Base-by-base conservation (phyloP, 2,797 vertebrate genomes). In the Enteromius unitaeniatus region DNA sequence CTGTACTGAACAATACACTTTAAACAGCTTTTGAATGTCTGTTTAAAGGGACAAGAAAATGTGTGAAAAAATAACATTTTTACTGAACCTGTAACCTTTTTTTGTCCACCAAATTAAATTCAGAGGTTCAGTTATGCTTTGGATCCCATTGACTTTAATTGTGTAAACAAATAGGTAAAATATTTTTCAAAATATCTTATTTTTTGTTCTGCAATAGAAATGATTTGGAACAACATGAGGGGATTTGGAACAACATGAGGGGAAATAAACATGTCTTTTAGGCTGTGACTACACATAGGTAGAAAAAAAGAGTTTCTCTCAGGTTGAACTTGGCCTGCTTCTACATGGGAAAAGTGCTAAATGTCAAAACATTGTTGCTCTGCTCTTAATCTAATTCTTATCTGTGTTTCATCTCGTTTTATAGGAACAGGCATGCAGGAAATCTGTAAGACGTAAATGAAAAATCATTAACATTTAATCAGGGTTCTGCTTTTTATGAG, bases 381-480 rank as follows among this genome's bases (percentile, higher is more conserved):
- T 9, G 40, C 34, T 84, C 47, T 34, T 28, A 72, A 84, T 84
- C 51, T 19, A 81, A 69, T 78, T 69, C 60, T 68, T 78, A 75
- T 86, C 83, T 81, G 75, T 4, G 15, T 82, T 85, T 79, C 74
- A 81, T 84, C 75, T 74, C 3, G 31, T 53, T 75, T 81, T 67
- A 86, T 23, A 79, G 21, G 47, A 69, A 47, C 60, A 75, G 81
- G 67, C 51, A 42, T 23, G 65, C 74, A 83, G 84, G 86, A 88
- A 79, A 78, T 84, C 81, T 88, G 81, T 34, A 72, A 55, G 51
- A 77, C 42, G 11, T 83, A 84, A 83, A 81, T 73, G 31, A 86
- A 84, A 83, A 84, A 65, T 31, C 62, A 74, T 86, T 37, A 73
- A 69, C 78, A 65, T 62, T 70, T 85, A 86, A 88, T 80, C 72